Base-by-base conservation (phyloP, 2,888 invertebrate genomes). In the Mesorhabditis spiculigera region DNA sequence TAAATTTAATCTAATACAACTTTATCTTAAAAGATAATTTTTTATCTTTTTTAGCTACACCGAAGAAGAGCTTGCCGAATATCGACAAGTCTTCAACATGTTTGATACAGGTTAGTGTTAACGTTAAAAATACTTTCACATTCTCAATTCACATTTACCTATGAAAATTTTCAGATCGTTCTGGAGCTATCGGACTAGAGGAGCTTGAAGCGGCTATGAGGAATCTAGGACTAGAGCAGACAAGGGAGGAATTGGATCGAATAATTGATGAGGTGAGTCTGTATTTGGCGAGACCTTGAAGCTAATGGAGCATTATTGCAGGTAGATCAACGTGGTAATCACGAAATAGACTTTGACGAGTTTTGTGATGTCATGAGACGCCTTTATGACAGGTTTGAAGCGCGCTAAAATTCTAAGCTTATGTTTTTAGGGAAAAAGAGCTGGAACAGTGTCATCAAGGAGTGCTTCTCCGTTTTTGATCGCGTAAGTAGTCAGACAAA, bases 341-440 rank as follows among this genome's bases (percentile, higher is more conserved):
- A 85, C 73, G 83, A 85, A 65, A 85, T 85, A 45, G 85, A 85
- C 67, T 83, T 84, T 65, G 83, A 84, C 70, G 84, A 83, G 73
- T 81, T 79, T 61, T 80, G 80, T 66, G 75, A 75, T 43, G 80
- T 80, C 28, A 80, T 80, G 80, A 69, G 79, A 68, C 73, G 80
- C 8, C 73, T 85, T 45, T 80, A 78, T 66, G 81, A 50, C n/a
- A 50, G 58, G 58, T 50, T 50, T 28, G 28, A 28, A 28, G 28
- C 28, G 28, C 28, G 28, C 28, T 3, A 28, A 28, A 28, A 28
- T 28, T 28, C 28, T 28, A 28, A 28, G 28, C 28, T 28, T 28
- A 28, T 13, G n/a, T 13, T 50, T n/a, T 50, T 82, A 73, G 84
- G 85, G 75, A 82, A 82, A 63, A 73, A 78, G 65, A 78, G 75